These are phyloP conservation scores for Thinocorus orbignyianus DNA, from an alignment of 2,113 vertebrate genomes.

Conservation along the genomic window DNA sequence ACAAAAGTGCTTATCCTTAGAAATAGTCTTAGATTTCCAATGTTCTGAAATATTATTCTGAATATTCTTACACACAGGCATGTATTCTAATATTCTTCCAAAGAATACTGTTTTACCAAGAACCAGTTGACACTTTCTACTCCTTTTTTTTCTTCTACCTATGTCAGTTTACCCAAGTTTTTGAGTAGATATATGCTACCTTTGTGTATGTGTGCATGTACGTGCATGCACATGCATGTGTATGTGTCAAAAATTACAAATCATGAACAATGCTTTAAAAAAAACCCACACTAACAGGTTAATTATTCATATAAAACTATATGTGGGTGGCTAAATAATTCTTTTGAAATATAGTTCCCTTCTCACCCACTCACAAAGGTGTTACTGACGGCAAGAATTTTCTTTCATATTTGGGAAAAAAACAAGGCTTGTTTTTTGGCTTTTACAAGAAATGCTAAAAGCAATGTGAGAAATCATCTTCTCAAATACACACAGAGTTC, in stretches of 20 bases:
- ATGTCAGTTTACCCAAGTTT: background rate
- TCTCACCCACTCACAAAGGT: slow-evolving; percentile 24
- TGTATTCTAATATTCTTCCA: background rate
- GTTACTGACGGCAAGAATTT: slow-evolving; percentile 29
- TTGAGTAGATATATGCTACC: background rate
- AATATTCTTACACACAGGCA: background rate
- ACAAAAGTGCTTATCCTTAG: background rate
- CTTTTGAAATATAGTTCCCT: slow-evolving; percentile 43
- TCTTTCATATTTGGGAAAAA: slow-evolving; percentile 39
- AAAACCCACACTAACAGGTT: background rate
- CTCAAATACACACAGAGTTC: background rate
- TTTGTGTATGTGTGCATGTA: background rate
- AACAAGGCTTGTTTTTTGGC: background rate
- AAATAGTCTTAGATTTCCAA: background rate
- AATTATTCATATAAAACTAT: background rate
- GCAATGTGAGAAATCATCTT: background rate
- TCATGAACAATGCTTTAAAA: background rate
- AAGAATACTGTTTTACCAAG: background rate
- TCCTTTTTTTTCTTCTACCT: background rate
- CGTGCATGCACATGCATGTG: rapidly evolving
- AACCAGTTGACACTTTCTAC: background rate
- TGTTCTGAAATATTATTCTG: background rate
- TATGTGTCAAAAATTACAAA: background rate
- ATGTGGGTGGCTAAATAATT: slow-evolving; percentile 17
- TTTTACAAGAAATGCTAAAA: slow-evolving; percentile 10